Conservation (phyloP, 2,888 invertebrate genomes). For the Orthosia gracilis region DNA sequence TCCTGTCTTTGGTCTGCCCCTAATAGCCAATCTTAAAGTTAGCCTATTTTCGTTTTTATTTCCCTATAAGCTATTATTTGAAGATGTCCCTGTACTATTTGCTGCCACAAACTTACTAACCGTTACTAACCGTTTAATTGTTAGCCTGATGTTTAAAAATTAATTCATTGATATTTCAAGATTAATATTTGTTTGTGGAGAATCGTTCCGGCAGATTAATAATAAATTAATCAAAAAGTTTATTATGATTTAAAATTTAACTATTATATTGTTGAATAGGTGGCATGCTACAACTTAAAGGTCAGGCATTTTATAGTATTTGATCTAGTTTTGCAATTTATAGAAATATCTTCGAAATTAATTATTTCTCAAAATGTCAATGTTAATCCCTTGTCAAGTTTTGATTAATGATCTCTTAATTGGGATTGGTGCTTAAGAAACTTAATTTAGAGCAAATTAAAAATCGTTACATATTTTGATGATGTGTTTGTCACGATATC, state of each 20-base stretch:
- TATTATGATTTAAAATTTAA: not conserved
- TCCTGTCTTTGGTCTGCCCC: too few relatives aligned
- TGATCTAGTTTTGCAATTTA: constrained; percentile 21
- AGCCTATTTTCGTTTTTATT: too few relatives aligned
- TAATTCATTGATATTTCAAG: not conserved
- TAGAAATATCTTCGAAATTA: constrained; percentile 18
- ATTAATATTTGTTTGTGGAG: constrained; percentile 1
- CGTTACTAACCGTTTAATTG: too few relatives aligned
- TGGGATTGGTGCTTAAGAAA: not conserved
- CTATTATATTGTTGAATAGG: not conserved
- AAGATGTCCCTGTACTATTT: not conserved
- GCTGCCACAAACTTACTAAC: not conserved
- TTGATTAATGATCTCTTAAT: not conserved
- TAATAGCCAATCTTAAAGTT: too few relatives aligned
- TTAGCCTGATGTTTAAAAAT: not conserved
- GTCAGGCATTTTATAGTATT: constrained; percentile 23
- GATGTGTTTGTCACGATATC: not conserved
- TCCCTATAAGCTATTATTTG: too few relatives aligned
- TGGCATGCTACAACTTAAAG: not conserved
- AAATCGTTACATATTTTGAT: not conserved
- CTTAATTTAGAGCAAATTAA: not conserved
- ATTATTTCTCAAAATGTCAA: constrained; percentile 66
- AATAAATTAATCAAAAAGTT: constrained; percentile 16
- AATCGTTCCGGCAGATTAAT: constrained; percentile 4
- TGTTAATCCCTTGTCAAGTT: constrained; percentile 48